Evolutionary conservation across 2,113 vertebrate species (phyloP).

Genomic region (Pachyramphus minor): DNA sequence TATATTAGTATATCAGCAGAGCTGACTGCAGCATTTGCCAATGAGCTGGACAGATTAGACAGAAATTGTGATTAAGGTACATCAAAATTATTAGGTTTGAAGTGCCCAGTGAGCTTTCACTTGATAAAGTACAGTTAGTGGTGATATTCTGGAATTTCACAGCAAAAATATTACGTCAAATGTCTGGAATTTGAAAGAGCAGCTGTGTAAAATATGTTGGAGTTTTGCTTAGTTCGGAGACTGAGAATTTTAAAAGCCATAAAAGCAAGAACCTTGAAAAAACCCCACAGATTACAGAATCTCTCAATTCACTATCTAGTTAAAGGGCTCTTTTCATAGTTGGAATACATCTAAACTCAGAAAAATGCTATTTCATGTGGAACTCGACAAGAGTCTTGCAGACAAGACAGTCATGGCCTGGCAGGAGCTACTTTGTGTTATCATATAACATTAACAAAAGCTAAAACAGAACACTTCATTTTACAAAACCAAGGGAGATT

Average conservation of each 20-base stretch:
- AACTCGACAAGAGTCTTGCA: accelerated
- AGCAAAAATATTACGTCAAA: not conserved
- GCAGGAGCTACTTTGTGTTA: not conserved
- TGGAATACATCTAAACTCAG: not conserved
- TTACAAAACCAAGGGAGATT: not conserved
- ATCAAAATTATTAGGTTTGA: not conserved
- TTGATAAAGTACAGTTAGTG: not conserved
- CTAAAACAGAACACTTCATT: not conserved
- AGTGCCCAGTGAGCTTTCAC: not conserved
- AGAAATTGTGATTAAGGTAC: not conserved
- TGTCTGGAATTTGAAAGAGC: not conserved
- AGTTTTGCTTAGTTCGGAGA: not conserved
- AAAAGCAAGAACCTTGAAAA: not conserved
- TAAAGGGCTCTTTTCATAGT: not conserved
- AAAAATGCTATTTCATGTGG: not conserved
- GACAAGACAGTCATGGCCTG: not conserved
- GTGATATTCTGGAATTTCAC: not conserved
- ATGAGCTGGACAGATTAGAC: not conserved
- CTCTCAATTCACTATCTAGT: not conserved
- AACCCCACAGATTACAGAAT: not conserved
- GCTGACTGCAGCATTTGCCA: not conserved
- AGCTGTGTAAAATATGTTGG: not conserved
- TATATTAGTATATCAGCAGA: not conserved
- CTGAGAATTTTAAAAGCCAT: not conserved
- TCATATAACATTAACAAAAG: not conserved